Base-by-base conservation (phyloP, 2,113 vertebrate species). In the Gymnogyps californianus region DNA sequence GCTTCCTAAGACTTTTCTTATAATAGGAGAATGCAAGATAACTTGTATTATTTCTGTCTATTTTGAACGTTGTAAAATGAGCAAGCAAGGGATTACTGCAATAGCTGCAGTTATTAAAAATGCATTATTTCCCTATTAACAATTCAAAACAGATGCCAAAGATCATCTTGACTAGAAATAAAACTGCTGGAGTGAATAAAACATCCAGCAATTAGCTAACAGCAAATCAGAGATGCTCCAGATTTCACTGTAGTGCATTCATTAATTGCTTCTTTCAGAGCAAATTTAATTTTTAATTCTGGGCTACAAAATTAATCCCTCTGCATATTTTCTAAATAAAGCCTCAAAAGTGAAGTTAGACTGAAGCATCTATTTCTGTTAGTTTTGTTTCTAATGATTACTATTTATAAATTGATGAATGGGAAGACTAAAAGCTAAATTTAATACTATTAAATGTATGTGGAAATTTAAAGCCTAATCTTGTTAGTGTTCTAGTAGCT, bases 101-200 rank as follows among this genome's bases (percentile, higher is more conserved):
- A 91, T 70, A 67, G 76, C 70, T 49, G 31, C 66, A 85, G 94
- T 94, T 96, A 97, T 91, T 96, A 95, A 97, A 97, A 98, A 93
- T 84, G 86, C 89, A 93, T 91, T 88, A 84, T 87, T 89, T 96
- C 84, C 83, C 91, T 89, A 96, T 93, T 86, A 97, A 94, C 90
- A 80, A 89, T 97, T 97, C 95, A 92, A 96, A 97, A 92, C 96
- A 97, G 96, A 95, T 95, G 96, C 87, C 74, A 57, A 85, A 95
- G 80, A 85, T 87, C 25, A 1, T 93, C 90, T 81, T 44, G 59
- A 89, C 31, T 81, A 75, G 96, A 87, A 89, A 87, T 55, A 89
- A 97, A 97, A 95, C 81, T 87, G 49, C 80, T 65, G 65, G 86
- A 95, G 91, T 94, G 95, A 95, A 93, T 95, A 93, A 94, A 93